Conservation (phyloP, 2,113 vertebrate species). For the Gorsachius goisagi region DNA sequence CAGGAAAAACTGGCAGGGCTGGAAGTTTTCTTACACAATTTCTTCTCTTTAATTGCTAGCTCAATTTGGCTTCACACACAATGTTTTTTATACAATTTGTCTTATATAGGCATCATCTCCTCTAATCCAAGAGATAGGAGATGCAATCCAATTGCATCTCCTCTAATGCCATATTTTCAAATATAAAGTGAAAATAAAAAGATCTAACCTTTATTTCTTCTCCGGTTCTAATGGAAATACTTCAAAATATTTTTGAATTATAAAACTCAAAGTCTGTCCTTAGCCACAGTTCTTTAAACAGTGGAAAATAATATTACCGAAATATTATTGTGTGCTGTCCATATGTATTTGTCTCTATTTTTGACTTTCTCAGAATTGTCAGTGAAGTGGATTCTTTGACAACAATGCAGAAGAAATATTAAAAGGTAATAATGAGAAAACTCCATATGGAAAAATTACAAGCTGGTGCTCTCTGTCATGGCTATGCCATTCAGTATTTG, state of each 20-base stretch:
- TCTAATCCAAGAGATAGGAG: neutral
- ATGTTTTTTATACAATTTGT: neutral
- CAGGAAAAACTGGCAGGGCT: neutral
- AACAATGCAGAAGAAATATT: neutral
- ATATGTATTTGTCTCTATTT: neutral
- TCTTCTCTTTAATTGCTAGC: neutral
- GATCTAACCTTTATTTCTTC: accelerated
- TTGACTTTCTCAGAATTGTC: neutral
- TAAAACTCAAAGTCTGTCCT: neutral
- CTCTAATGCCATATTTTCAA: neutral
- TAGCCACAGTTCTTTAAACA: neutral
- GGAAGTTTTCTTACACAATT: neutral
- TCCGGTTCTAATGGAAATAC: neutral
- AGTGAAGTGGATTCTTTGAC: neutral
- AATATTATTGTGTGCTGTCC: neutral
- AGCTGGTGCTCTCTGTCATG: neutral
- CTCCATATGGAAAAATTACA: neutral
- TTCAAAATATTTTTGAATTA: neutral
- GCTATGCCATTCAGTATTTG: neutral
- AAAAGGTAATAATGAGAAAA: neutral
- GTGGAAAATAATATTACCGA: neutral
- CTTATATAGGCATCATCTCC: neutral
- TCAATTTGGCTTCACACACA: neutral
- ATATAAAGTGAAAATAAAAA: neutral
- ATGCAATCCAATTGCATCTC: neutral